These are phyloP conservation scores for Lycorma delicatula DNA, from an alignment of 1,140 invertebrate species.

Conservation along the genomic window DNA sequence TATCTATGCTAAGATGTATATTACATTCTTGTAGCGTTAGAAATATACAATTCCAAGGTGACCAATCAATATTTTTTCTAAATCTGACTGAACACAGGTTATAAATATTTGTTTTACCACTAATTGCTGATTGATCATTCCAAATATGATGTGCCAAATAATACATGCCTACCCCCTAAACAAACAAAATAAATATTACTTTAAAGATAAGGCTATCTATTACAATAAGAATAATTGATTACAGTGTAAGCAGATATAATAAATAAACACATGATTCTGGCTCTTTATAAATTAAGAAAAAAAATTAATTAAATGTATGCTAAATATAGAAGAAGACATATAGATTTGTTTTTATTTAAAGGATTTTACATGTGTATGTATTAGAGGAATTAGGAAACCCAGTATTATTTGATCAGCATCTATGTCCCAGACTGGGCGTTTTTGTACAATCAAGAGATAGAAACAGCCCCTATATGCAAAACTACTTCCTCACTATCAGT, in stretches of 20 bases:
- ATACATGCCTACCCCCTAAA: constrained; percentile 46
- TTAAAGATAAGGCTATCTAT: not conserved
- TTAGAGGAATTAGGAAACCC: no score
- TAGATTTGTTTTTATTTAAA: not conserved
- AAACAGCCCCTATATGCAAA: no score
- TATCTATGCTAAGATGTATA: constrained; percentile 40
- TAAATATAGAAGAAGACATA: not conserved
- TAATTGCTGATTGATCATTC: constrained; percentile 55
- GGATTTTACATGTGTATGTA: no score
- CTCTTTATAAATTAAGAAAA: not conserved
- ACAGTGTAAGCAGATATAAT: not conserved
- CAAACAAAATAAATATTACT: not conserved
- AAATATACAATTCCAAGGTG: constrained; percentile 63
- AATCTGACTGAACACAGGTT: constrained; percentile 50
- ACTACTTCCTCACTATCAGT: no score
- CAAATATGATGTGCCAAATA: constrained; percentile 56
- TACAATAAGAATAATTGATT: not conserved
- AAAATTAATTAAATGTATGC: not conserved
- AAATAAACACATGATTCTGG: no score
- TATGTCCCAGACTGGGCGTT: no score
- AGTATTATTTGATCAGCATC: no score
- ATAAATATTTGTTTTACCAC: constrained; percentile 47
- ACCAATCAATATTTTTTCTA: constrained; percentile 49
- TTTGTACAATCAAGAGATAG: no score
- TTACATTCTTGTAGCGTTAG: constrained; percentile 54